Evolutionary conservation across 2,113 vertebrate genomes (phyloP), one percentile per base, ranked within the genome.

Genomic region (Aviceda subcristata): DNA sequence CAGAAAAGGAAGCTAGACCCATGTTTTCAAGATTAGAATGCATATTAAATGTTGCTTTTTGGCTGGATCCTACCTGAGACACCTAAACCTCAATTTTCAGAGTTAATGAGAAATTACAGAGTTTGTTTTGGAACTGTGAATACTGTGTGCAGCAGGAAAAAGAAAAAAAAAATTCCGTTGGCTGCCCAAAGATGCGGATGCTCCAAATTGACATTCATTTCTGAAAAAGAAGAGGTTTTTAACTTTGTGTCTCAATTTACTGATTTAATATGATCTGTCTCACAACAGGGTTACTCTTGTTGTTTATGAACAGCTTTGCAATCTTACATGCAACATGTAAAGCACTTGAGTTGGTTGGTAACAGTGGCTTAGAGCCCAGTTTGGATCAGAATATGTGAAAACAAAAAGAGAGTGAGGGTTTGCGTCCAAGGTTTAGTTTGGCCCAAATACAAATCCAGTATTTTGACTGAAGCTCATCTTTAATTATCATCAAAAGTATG

Each of bases 401-500:
- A 92, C 48, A 74, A 66, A 92, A 79, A 46, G 21, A 32, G 24
- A 50, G 26, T 2, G 34, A 74, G 53, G 15, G 11, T 94, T 94
- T 91, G 43, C 18, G 79, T 85, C 66, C 53, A 41, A 82, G 66
- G 43, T 91, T 96, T 76, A 38, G 64, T 92, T 92, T 95, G 91
- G 89, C 73, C 76, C 62, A 85, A 78, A 79, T 84, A 85, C 62
- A 82, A 92, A 87, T 73, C 43, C 73, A 20, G 43, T 64, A 59
- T 81, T 94, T 92, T 78, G 80, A 71, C 77, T 75, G 69, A 87
- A 87, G 57, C 69, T 89, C 76, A 85, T 87, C 48, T 92, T 94
- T 82, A 89, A 91, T 95, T 97, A 86, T 78, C 73, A 75, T 86
- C 86, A 78, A 36, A 91, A 92, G 51, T 90, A 73, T 38, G 85